Percentiles rank a stretch among this genome's conserved stretches.
These are phyloP conservation scores for Tonatia bakeri DNA, from an alignment of 2,113 vertebrate species.

Conservation along the genomic window DNA sequence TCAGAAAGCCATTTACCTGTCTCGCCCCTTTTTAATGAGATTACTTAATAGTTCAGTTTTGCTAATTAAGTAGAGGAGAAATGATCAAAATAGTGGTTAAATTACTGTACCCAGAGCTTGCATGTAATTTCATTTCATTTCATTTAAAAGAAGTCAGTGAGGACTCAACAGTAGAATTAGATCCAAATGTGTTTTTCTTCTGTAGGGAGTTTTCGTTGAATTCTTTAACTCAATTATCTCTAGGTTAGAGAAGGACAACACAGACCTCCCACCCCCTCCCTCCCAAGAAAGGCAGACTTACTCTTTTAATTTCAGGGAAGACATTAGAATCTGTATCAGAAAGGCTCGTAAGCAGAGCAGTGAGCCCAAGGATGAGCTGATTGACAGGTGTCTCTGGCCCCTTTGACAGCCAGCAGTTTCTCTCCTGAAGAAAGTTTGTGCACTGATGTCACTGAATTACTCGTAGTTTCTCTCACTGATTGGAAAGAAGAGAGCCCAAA, in stretches of 20 bases:
- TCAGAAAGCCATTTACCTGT: slow-evolving; percentile 42
- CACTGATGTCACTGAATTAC: background rate
- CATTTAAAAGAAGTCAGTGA: slow-evolving; percentile 53
- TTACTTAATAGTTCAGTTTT: slow-evolving; percentile 50
- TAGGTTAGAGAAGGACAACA: slow-evolving; percentile 37
- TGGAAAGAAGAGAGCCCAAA: background rate
- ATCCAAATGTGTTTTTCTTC: slow-evolving; percentile 62
- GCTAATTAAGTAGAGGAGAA: slow-evolving; percentile 47
- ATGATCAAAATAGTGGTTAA: slow-evolving; percentile 55
- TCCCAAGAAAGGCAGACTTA: background rate
- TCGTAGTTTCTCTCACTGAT: background rate
- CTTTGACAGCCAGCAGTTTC: background rate
- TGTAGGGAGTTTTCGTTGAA: slow-evolving; percentile 46
- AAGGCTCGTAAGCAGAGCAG: background rate
- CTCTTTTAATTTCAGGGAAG: slow-evolving; percentile 24
- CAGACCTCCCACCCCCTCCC: too few species aligned
- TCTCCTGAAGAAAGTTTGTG: background rate
- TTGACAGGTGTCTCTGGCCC: background rate
- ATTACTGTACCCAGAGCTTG: slow-evolving; percentile 52
- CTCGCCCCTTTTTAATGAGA: slow-evolving; percentile 24
- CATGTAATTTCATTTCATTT: slow-evolving; percentile 60
- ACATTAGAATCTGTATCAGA: background rate
- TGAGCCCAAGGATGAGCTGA: background rate
- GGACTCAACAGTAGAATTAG: slow-evolving; percentile 48
- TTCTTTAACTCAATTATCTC: slow-evolving; percentile 49